Evolutionary conservation across 2,113 vertebrate species (phyloP).

Genomic region (Coptodon bakossiorum): DNA sequence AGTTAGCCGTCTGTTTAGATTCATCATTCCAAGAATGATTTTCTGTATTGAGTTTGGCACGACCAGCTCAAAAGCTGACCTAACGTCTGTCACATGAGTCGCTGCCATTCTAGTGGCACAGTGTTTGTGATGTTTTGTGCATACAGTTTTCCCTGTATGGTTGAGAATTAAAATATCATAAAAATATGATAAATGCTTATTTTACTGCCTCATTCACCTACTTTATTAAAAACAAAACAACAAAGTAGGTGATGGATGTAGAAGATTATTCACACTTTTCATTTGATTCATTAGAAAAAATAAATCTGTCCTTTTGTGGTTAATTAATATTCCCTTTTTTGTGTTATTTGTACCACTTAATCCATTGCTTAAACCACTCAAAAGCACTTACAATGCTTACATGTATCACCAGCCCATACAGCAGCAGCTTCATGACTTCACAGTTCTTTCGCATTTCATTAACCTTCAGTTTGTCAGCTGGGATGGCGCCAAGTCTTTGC

Average conservation of each 20-base stretch:
- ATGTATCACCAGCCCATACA: background rate
- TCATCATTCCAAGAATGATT: background rate
- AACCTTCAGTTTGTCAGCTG: slow-evolving; percentile 9
- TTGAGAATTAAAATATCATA: background rate
- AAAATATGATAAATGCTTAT: background rate
- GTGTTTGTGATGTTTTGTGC: background rate
- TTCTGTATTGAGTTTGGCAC: background rate
- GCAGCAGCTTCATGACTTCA: background rate
- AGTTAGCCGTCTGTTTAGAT: background rate
- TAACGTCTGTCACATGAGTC: background rate
- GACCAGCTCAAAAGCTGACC: background rate
- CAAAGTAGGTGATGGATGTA: background rate
- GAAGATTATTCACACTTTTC: background rate
- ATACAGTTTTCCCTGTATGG: background rate
- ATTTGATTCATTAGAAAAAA: background rate
- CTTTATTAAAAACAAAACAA: background rate
- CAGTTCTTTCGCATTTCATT: slow-evolving; percentile 25
- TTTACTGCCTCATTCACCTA: background rate
- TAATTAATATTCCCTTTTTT: background rate
- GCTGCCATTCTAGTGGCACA: background rate
- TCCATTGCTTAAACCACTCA: background rate
- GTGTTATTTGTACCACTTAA: background rate
- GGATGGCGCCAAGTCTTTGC: background rate
- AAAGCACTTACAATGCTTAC: background rate
- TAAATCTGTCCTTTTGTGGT: background rate